Percentiles rank a stretch among this genome's conserved stretches.
phyloP scores from a whole-genome alignment of 2,888 invertebrate species.

The Stegana nigrithorax region DNA sequence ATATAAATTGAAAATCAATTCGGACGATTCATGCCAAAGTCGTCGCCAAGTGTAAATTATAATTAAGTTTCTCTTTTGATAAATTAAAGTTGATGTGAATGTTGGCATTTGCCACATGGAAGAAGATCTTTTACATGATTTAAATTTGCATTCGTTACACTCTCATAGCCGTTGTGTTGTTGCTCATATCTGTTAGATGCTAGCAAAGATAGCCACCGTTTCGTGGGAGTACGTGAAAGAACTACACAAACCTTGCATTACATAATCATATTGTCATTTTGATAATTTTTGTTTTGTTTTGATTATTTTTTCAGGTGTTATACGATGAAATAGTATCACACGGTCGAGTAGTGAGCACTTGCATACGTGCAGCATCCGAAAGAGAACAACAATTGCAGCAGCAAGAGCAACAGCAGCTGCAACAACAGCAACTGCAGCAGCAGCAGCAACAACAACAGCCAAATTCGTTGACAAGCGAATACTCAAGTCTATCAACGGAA shows the following conservation, averaged over 20 bases:
- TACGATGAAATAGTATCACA: conserved; percentile 94
- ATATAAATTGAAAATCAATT: neutral
- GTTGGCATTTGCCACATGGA: too few relatives aligned
- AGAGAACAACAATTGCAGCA: conserved; percentile 59
- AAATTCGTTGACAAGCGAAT: conserved; percentile 51
- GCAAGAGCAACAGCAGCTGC: conserved; percentile 33
- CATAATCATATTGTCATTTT: too few relatives aligned
- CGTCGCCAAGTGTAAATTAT: neutral
- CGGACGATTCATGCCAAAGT: neutral
- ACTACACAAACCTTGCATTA: neutral
- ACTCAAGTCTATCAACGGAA: conserved; percentile 55
- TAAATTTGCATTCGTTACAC: too few relatives aligned
- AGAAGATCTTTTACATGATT: too few relatives aligned
- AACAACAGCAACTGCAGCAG: conserved; percentile 43
- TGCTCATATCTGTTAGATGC: too few relatives aligned
- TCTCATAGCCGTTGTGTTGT: too few relatives aligned
- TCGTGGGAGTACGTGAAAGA: too few relatives aligned
- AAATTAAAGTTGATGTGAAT: too few relatives aligned
- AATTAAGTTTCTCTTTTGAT: neutral
- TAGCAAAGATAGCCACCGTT: too few relatives aligned
- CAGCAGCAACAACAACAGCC: conserved; percentile 46
- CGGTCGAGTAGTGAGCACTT: conserved; percentile 85
- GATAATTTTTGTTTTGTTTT: too few relatives aligned
- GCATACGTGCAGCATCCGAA: conserved; percentile 78
- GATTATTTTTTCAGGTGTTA: conserved; percentile 77